A percentile compares a stretch with the other conserved stretches of the same genome.
phyloP scores from a whole-genome alignment of 1,140 invertebrate genomes.

The Nasonia giraulti region DNA sequence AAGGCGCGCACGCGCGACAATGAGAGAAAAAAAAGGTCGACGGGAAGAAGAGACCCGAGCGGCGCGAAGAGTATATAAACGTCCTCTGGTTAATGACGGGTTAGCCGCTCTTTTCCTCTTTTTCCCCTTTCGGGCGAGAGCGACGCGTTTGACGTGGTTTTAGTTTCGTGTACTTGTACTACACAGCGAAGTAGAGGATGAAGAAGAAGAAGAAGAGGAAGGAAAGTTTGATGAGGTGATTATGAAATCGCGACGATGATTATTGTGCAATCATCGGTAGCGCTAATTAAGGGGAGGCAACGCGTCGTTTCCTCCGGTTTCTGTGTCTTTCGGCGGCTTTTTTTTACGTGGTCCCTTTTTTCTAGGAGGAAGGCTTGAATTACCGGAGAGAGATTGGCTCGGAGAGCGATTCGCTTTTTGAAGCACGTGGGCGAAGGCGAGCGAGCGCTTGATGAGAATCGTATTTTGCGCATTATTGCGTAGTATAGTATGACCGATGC shows the following conservation, averaged over 20 bases:
- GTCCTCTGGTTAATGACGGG: conserved; percentile 22
- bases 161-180: background rate
- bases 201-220: background rate
- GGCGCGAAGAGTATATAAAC: background rate
- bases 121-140: background rate
- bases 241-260: conserved; percentile 31
- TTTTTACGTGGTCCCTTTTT: background rate
- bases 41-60: background rate
- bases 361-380: background rate
- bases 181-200: background rate
- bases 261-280: conserved; percentile 30
- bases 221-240: conserved; percentile 33
- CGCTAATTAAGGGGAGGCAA: conserved; percentile 36
- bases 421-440: background rate
- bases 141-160: background rate
- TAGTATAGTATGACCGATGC: too few relatives aligned
- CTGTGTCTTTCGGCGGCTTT: background rate
- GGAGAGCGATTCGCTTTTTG: background rate
- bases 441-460: too few relatives aligned
- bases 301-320: conserved; percentile 14
- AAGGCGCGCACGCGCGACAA: background rate
- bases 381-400: background rate
- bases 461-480: too few relatives aligned
- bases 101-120: background rate
- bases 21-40: background rate